Percentiles rank a stretch among this genome's conserved stretches.
Evolutionary conservation across 2,888 invertebrate genomes (phyloP).

Genomic region (Autographa pulchrina): DNA sequence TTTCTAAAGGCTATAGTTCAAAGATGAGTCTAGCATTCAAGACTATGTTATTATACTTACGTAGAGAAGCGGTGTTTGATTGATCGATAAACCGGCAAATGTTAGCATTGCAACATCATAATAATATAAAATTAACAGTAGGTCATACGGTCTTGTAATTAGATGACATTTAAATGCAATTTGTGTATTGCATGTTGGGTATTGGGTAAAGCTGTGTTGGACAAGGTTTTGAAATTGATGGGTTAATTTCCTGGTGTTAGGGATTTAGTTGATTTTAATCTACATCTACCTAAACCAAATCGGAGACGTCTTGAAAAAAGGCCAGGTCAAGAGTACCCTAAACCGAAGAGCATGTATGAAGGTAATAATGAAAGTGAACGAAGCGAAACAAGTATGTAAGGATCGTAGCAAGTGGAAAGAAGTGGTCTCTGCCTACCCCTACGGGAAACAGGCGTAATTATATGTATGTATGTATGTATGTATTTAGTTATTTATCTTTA

Average conservation of each 20-base stretch:
- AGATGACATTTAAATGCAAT: slow-evolving; percentile 30
- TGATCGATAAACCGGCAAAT: slow-evolving; percentile 31
- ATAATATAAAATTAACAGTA: slow-evolving; percentile 11
- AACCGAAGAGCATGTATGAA: too few relatives aligned
- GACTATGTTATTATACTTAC: slow-evolving; percentile 12
- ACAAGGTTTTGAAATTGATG: not conserved
- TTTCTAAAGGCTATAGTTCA: not conserved
- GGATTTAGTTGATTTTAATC: not conserved
- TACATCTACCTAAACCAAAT: too few relatives aligned
- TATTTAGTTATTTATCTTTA: too few relatives aligned
- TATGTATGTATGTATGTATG: too few relatives aligned
- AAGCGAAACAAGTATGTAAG: too few relatives aligned
- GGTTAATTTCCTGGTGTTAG: not conserved
- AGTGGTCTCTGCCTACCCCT: too few relatives aligned
- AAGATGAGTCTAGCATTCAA: slow-evolving; percentile 1
- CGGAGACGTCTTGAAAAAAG: too few relatives aligned
- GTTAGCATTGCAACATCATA: slow-evolving; percentile 31
- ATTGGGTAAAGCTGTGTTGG: not conserved
- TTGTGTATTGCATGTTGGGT: not conserved
- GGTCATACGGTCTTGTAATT: slow-evolving; percentile 20
- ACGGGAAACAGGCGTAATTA: too few relatives aligned
- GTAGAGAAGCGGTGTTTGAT: not conserved
- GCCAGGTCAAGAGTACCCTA: too few relatives aligned
- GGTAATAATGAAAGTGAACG: too few relatives aligned
- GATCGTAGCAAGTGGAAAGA: too few relatives aligned